Conservation (phyloP, 2,888 invertebrate species). For the Eledona agricola region DNA sequence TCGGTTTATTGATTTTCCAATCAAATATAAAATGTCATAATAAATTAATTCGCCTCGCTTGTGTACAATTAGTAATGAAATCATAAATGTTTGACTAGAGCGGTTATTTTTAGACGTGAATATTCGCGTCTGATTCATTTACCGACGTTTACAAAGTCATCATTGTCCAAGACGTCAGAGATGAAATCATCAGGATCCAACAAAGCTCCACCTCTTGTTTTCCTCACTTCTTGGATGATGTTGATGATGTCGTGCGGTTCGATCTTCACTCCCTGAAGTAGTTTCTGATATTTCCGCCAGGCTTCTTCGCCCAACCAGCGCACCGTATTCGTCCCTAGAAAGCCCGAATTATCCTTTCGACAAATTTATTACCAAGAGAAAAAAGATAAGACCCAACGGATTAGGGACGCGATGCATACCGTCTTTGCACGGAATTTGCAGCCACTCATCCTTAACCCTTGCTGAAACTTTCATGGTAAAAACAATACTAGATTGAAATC, state of each 20-base stretch:
- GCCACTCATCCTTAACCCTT: slow-evolving; percentile 67
- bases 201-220: slow-evolving; percentile 68
- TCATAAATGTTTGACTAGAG: too few relatives aligned
- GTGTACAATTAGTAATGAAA: too few relatives aligned
- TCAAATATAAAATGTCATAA: too few relatives aligned
- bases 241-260: slow-evolving; percentile 42
- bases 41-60: too few relatives aligned
- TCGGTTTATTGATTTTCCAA: too few relatives aligned
- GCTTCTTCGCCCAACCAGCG: slow-evolving; percentile 67
- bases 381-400: slow-evolving; percentile 18
- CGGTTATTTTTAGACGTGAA: too few relatives aligned
- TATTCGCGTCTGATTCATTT: too few relatives aligned
- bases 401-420: slow-evolving; percentile 46
- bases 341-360: too few relatives aligned
- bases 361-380: neutral
- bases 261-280: slow-evolving; percentile 44
- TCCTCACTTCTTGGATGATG: slow-evolving; percentile 64
- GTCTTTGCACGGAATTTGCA: slow-evolving; percentile 67
- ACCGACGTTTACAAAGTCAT: slow-evolving; percentile 70
- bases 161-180: slow-evolving; percentile 67
- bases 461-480: slow-evolving; percentile 66
- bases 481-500: slow-evolving; percentile 7
- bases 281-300: slow-evolving; percentile 61
- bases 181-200: slow-evolving; percentile 67
- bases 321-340: slow-evolving; percentile 58